Conservation (phyloP, 2,113 vertebrate genomes). For the Chinchilla lanigera region DNA sequence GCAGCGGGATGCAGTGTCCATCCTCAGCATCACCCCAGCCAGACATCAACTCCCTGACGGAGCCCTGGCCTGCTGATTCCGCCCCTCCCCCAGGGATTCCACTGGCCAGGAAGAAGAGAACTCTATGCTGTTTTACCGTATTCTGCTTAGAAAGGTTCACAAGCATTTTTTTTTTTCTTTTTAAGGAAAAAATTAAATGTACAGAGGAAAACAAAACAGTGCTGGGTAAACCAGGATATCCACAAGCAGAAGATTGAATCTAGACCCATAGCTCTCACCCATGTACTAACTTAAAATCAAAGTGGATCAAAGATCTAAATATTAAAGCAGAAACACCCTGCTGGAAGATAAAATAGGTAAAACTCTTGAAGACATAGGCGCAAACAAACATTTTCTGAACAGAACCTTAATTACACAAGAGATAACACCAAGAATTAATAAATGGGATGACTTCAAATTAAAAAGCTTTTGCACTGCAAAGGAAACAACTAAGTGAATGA, state of each 20-base stretch:
- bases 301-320: neutral
- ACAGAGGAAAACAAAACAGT: constrained; percentile 89
- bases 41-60: constrained; percentile 97
- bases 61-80: constrained; percentile 63
- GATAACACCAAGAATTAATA: no score
- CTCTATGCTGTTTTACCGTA: constrained; percentile 85
- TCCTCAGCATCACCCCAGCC: constrained; percentile 97
- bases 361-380: no score
- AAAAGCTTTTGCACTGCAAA: no score
- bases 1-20: constrained; percentile 90
- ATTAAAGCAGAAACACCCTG: neutral
- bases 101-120: constrained; percentile 82
- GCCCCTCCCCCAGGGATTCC: constrained; percentile 57
- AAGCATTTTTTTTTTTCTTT: constrained; percentile 83
- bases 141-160: constrained; percentile 86
- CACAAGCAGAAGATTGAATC: neutral
- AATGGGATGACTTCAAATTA: no score
- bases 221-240: neutral
- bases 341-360: no score
- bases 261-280: neutral
- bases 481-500: no score
- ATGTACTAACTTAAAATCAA: neutral
- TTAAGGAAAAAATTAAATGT: constrained; percentile 89
- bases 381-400: no score
- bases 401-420: no score